Evolutionary conservation across 30 jellyfish, hydroid and myxozoan genomes (phyloP).

Genomic region (Aurelia sp.): DNA sequence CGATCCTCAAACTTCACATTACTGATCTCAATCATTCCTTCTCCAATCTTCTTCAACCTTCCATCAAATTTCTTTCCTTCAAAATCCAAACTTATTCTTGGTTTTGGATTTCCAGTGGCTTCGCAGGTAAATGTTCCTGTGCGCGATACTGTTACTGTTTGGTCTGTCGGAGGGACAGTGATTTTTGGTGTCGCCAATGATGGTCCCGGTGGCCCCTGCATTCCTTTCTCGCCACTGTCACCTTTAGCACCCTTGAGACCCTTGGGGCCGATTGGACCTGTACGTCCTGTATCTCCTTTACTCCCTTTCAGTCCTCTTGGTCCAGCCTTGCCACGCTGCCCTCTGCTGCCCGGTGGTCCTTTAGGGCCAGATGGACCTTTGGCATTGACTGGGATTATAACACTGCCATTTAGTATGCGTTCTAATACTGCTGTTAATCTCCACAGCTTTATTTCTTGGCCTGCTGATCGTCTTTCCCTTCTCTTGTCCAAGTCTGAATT

Average conservation of each 20-base stretch:
- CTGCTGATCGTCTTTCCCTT: neutral
- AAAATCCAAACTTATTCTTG: neutral
- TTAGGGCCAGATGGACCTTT: slow-evolving; percentile 14
- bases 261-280: slow-evolving; percentile 12
- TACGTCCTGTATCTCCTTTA: slow-evolving; percentile 14
- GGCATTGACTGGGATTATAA: neutral
- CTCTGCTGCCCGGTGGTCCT: slow-evolving; percentile 11
- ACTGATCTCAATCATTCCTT: neutral
- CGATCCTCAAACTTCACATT: slow-evolving; percentile 7
- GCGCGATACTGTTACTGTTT: neutral
- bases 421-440: neutral
- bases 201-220: neutral
- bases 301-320: slow-evolving; percentile 17
- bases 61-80: neutral
- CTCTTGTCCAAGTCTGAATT: no score
- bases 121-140: slow-evolving; percentile 15
- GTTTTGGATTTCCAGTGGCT: slow-evolving; percentile 18
- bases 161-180: neutral
- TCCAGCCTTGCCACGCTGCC: slow-evolving; percentile 23
- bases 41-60: neutral
- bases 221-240: neutral
- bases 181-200: no score
- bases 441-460: neutral
- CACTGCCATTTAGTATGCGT: no score
- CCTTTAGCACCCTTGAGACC: slow-evolving; percentile 8